Evolutionary conservation across 2,113 vertebrate genomes (phyloP), one percentile per base, ranked within the genome.

Genomic region (Neopipo cinnamomea): DNA sequence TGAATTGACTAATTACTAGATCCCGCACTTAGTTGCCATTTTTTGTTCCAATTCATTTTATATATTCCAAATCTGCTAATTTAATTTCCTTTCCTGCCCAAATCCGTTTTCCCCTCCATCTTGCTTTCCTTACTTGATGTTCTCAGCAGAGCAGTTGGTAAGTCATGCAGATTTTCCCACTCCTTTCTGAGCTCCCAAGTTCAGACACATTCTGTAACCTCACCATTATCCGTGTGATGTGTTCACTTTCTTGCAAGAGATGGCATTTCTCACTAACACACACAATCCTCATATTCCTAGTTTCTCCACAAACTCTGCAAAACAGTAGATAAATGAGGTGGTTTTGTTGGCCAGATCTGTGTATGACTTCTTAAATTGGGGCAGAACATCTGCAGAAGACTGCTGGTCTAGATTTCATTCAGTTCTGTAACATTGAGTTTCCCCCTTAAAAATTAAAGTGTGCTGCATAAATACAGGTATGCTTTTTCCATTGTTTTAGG

Each of bases 91-190:
- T 72, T 94, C 97, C 93, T 85, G 93, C 91, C 93, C 97, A 94
- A 96, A 97, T 89, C 88, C 91, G 25, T 93, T 95, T 95, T 74
- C 91, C 76, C 67, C 59, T 95, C 68, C 94, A 88, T 97, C 91
- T 97, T 95, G 95, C 95, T 94, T 97, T 96, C 95, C 86, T 96
- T 97, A 87, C 80, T 93, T 94, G 95, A 47, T 97, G 96, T 95
- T 96, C 62, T 94, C 96, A 97, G 96, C 96, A 97, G 94, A 97
- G 91, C 95, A 97, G 92, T 91, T 97, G 95, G 96, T 97, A 97
- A 97, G 97, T 97, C 47, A 68, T 80, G 44, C 67, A 95, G 93
- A 94, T 78, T 92, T 94, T 71, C 84, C 93, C 84, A 63, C 72
- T 91, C 85, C 66, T 83, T 84, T 62, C 77, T 91, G 77, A 91